Conservation (phyloP, 2,888 invertebrate species). For the Drosophila ezoana region DNA sequence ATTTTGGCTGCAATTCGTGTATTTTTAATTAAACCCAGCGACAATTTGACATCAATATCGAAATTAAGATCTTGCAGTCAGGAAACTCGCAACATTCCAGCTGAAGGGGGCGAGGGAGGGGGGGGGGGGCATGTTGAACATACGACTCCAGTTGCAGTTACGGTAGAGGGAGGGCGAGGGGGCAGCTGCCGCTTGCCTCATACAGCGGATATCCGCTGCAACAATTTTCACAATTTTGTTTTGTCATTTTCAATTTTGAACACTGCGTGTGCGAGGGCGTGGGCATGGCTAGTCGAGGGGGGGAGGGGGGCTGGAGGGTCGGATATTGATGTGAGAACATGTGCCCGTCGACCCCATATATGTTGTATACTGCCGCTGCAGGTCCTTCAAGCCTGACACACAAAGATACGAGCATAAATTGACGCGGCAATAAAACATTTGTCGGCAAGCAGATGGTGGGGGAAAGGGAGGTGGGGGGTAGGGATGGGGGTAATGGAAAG, state of each 20-base stretch:
- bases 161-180: neutral
- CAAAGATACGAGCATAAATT: slow-evolving; percentile 47
- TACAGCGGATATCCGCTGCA: slow-evolving; percentile 74
- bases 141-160: slow-evolving; percentile 16
- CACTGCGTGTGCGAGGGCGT: slow-evolving; percentile 35
- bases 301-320: slow-evolving; percentile 3
- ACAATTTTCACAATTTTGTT: slow-evolving; percentile 61
- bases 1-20: slow-evolving; percentile 48
- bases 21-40: slow-evolving; percentile 77
- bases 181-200: slow-evolving; percentile 57
- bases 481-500: slow-evolving; percentile 16
- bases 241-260: slow-evolving; percentile 72
- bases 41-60: slow-evolving; percentile 81
- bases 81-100: neutral
- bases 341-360: slow-evolving; percentile 9
- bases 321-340: slow-evolving; percentile 43
- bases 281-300: slow-evolving; percentile 10
- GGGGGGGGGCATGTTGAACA: slow-evolving; percentile 14
- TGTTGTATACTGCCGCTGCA: slow-evolving; percentile 8
- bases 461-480: neutral
- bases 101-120: neutral
- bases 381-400: slow-evolving; percentile 23
- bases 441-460: neutral
- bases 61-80: slow-evolving; percentile 78
- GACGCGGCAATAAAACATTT: slow-evolving; percentile 59